phyloP scores from a whole-genome alignment of 2,113 vertebrate species.

The Cyrtonyx montezumae region DNA sequence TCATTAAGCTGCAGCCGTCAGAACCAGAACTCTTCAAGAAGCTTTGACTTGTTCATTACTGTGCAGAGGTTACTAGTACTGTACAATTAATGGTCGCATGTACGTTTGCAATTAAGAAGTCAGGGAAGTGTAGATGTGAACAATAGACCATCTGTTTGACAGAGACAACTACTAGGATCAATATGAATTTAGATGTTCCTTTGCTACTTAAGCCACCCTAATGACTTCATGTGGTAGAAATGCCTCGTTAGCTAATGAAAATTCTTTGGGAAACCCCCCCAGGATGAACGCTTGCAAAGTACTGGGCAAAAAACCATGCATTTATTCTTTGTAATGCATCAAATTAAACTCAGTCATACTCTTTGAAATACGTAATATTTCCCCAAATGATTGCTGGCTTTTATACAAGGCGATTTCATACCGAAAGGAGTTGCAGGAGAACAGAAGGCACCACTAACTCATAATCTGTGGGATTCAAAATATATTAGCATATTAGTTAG shows the following conservation, averaged over 20 bases:
- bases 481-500: constrained; percentile 52
- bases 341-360: constrained; percentile 48
- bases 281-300: constrained; percentile 41
- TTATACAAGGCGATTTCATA: constrained; percentile 25
- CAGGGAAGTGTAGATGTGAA: constrained; percentile 58
- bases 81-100: constrained; percentile 68
- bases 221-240: constrained; percentile 51
- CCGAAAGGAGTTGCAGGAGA: constrained; percentile 22
- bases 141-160: constrained; percentile 74
- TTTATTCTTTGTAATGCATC: constrained; percentile 58
- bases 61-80: constrained; percentile 54
- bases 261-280: constrained; percentile 66
- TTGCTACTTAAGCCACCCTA: constrained; percentile 46
- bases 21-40: constrained; percentile 33
- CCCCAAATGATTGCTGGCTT: constrained; percentile 9
- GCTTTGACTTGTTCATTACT: constrained; percentile 45
- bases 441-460: constrained; percentile 46
- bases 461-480: constrained; percentile 65
- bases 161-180: constrained; percentile 67
- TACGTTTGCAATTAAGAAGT: constrained; percentile 75
- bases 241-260: constrained; percentile 60
- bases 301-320: constrained; percentile 61
- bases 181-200: constrained; percentile 51
- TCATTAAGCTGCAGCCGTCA: background rate
- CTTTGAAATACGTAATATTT: constrained; percentile 20